Evolutionary conservation across 2,113 vertebrate species (phyloP).

Genomic region (Rhinogobius similis): DNA sequence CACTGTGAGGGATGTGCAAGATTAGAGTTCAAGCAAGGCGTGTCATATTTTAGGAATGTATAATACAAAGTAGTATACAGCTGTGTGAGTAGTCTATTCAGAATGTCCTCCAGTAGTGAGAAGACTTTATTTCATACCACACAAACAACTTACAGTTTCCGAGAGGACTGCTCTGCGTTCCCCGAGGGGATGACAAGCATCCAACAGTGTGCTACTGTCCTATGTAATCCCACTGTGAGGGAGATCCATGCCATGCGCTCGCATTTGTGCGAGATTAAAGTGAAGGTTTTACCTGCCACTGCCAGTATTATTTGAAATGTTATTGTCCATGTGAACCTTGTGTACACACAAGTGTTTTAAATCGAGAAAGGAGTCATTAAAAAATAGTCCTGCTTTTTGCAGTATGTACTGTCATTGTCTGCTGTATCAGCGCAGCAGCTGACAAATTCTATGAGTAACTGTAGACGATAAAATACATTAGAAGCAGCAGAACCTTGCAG

Average conservation of each 20-base stretch:
- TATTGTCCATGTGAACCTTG: no score
- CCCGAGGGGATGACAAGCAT: conserved; percentile 16
- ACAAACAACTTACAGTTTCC: conserved; percentile 15
- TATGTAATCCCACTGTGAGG: not conserved
- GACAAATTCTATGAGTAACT: not conserved
- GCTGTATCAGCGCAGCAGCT: not conserved
- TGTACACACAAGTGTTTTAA: not conserved
- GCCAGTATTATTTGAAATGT: not conserved
- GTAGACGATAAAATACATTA: not conserved
- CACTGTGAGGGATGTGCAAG: not conserved
- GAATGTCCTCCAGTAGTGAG: no score
- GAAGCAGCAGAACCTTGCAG: not conserved
- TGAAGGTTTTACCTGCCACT: not conserved
- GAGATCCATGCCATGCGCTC: no score
- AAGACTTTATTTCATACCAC: no score
- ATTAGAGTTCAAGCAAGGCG: no score
- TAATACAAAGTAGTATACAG: no score
- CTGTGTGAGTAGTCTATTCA: no score
- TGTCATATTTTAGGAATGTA: no score
- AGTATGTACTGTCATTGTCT: not conserved
- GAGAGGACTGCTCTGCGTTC: not conserved
- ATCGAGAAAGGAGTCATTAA: no score
- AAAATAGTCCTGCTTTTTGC: no score
- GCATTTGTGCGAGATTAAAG: not conserved
- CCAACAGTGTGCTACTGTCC: not conserved